Percentiles rank a stretch among this genome's conserved stretches.
Evolutionary conservation across 2,888 invertebrate species (phyloP).

Genomic region (Leucania comma): DNA sequence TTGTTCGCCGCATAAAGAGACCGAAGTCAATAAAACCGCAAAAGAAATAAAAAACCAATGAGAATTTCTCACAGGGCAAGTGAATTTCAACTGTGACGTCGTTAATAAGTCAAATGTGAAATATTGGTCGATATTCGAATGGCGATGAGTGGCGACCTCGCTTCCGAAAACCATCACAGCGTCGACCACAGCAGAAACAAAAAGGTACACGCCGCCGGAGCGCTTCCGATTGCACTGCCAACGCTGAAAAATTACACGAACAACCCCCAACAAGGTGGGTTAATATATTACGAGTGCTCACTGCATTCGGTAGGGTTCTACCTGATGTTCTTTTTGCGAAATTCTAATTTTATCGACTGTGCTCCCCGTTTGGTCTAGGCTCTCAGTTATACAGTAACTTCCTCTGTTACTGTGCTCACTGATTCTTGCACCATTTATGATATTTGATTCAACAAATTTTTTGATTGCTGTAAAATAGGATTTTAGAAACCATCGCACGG

Average conservation of each 20-base stretch:
- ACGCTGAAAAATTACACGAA: constrained; percentile 88
- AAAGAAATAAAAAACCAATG: constrained; percentile 50
- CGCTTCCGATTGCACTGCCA: constrained; percentile 89
- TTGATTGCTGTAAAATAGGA: constrained; percentile 16
- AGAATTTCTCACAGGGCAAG: constrained; percentile 57
- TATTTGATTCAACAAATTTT: neutral
- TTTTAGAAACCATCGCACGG: constrained; percentile 45
- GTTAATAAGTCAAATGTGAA: constrained; percentile 85
- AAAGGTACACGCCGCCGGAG: constrained; percentile 85
- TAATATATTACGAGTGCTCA: constrained; percentile 80
- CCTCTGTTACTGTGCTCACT: constrained; percentile 7
- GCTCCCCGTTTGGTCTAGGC: constrained; percentile 42
- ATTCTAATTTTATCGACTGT: constrained; percentile 65
- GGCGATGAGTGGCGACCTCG: constrained; percentile 81
- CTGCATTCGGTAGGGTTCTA: constrained; percentile 55
- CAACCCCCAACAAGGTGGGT: constrained; percentile 75
- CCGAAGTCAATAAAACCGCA: constrained; percentile 49
- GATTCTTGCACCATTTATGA: constrained; percentile 13
- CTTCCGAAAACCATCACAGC: constrained; percentile 88
- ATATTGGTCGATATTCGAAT: constrained; percentile 85
- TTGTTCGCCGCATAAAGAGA: constrained; percentile 53
- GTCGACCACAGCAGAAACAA: constrained; percentile 83
- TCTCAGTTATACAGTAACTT: constrained; percentile 27
- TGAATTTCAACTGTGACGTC: constrained; percentile 70
- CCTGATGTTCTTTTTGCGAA: constrained; percentile 62